Evolutionary conservation across 1,140 invertebrate genomes (phyloP), one percentile per base, ranked within the genome.

Genomic region (Cephus cinctus): DNA sequence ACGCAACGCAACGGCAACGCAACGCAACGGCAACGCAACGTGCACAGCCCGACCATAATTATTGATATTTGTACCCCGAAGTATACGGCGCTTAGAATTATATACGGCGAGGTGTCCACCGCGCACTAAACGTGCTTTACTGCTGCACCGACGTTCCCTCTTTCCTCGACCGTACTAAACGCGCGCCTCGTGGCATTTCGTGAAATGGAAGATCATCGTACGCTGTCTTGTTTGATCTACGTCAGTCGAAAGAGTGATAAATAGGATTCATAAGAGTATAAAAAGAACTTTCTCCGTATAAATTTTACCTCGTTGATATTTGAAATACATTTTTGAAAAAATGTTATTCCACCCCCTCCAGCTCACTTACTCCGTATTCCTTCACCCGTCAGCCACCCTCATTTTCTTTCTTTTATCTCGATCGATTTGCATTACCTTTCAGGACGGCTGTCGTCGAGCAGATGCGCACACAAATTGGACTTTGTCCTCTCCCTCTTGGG

Each of bases 81-180:
- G 44, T 47, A 45, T 31, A 50, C 34, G 36, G 32, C 41, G 35
- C 12, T 16, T 27, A 14, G 55, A 48, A 50, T 61, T 59, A 59
- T 60, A 60, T 60, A 62, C 35, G 50, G 40, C 30, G 56, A 55
- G 47, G 40, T 47, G 27, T 36, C 43, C 4, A 41, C 22, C 31
- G 31, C 15, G 43, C 47, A 52, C 50, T 54, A 57, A 60, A 57
- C 32, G 54, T 34, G 38, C 43, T 60, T 60, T 57, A 59, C 49
- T 38, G 39, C 55, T 43, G 38, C 15, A 50, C 54, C 18, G 43
- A 54, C 41, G 5, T n/a, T n/a, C n/a, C n/a, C n/a, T n/a, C n/a
- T n/a, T 30, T 9, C 12, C 27, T 30, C 9, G 8, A 30, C 9
- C 1, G 27, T 9, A 9, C 27, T 30, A 30, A 9, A 30, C 12